These are phyloP conservation scores for Carterocephalus palaemon DNA, from an alignment of 2,888 invertebrate species.

Conservation along the genomic window DNA sequence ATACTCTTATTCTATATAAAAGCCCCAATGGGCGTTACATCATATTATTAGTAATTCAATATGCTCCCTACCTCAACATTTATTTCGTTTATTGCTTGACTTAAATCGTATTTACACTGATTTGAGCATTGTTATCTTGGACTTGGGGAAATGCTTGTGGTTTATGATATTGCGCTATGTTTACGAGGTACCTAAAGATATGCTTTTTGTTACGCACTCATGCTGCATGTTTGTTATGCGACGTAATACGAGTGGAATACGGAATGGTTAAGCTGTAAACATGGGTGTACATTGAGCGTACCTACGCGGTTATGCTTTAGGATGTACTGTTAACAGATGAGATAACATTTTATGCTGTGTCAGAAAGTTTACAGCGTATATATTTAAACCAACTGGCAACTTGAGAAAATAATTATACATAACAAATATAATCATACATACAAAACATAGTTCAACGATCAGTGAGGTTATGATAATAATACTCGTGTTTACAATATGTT, in stretches of 20 bases:
- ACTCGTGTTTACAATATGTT: too few species aligned
- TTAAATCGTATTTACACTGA: slow-evolving; percentile 47
- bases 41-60: slow-evolving; percentile 43
- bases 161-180: slow-evolving; percentile 12
- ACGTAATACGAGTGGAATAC: not conserved
- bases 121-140: slow-evolving; percentile 43
- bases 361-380: too few species aligned
- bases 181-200: slow-evolving; percentile 8
- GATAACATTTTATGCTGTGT: too few species aligned
- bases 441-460: too few species aligned
- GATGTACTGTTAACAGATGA: too few species aligned
- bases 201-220: not conserved
- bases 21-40: slow-evolving; percentile 28
- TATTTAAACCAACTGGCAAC: too few species aligned
- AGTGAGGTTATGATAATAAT: too few species aligned
- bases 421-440: too few species aligned
- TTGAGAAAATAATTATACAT: too few species aligned
- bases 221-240: not conserved
- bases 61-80: slow-evolving; percentile 37
- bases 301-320: too few species aligned
- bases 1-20: slow-evolving; percentile 21
- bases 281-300: too few species aligned
- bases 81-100: slow-evolving; percentile 39
- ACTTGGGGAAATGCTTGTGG: slow-evolving; percentile 13
- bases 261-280: too few species aligned